Conservation (phyloP, 2,113 vertebrate species). For the Grus americana region DNA sequence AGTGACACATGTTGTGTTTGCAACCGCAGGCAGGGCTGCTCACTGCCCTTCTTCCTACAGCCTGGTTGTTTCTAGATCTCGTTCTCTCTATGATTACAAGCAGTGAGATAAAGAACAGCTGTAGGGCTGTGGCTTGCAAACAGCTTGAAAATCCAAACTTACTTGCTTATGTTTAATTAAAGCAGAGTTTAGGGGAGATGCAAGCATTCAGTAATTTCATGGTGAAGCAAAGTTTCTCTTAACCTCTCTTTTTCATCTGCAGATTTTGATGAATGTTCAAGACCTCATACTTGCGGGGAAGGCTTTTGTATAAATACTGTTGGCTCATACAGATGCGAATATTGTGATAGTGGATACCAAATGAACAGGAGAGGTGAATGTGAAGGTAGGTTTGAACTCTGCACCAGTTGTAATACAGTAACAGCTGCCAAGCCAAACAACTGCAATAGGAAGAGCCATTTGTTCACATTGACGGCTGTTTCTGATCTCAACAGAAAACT, state of each 20-base stretch:
- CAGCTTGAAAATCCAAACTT: neutral
- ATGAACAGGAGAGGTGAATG: conserved; percentile 78
- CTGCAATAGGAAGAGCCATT: neutral
- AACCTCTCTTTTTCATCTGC: neutral
- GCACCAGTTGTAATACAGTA: neutral
- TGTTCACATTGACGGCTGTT: neutral
- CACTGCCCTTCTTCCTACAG: rapidly evolving
- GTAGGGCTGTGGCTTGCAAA: neutral
- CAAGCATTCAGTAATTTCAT: neutral
- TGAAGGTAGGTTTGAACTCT: conserved; percentile 72
- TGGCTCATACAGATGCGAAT: conserved; percentile 82
- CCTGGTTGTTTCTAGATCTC: neutral
- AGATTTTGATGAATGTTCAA: conserved; percentile 86
- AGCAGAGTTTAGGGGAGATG: neutral
- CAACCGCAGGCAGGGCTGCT: neutral
- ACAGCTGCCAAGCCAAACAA: neutral
- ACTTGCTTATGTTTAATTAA: neutral
- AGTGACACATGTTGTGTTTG: neutral
- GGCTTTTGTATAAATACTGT: conserved; percentile 80
- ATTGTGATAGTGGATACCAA: conserved; percentile 80
- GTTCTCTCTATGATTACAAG: neutral
- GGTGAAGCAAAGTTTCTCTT: neutral
- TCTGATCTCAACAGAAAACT: neutral
- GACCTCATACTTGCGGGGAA: conserved; percentile 75
- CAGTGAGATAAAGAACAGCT: neutral